phyloP scores from a whole-genome alignment of 2,888 invertebrate genomes.

The Cacoxenus indagator region DNA sequence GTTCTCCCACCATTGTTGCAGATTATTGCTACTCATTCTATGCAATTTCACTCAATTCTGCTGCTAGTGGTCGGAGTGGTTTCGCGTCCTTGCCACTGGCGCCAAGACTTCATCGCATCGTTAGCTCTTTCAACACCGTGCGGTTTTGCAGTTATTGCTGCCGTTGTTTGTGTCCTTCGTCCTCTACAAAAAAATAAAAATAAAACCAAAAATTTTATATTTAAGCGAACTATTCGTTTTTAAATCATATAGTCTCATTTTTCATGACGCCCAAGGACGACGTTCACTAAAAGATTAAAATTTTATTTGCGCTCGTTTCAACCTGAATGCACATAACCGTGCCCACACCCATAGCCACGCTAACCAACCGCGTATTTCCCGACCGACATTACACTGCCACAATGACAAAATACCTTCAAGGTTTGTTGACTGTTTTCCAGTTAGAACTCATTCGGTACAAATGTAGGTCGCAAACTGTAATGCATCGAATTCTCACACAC shows the following conservation, averaged over 20 bases:
- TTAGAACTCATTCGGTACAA: too few relatives aligned
- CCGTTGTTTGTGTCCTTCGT: too few relatives aligned
- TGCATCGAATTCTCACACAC: not conserved
- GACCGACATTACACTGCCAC: not conserved
- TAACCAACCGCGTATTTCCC: not conserved
- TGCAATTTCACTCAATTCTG: not conserved
- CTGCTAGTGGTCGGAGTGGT: too few relatives aligned
- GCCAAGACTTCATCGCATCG: conserved; percentile 22
- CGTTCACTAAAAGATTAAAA: conserved; percentile 12
- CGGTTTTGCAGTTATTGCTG: too few relatives aligned
- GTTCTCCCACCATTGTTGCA: conserved; percentile 67
- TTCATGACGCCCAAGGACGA: not conserved
- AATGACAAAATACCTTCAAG: conserved; percentile 1
- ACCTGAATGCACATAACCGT: conserved; percentile 6
- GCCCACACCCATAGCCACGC: not conserved
- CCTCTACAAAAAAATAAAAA: too few relatives aligned
- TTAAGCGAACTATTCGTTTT: not conserved
- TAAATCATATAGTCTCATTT: not conserved
- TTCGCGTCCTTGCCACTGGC: too few relatives aligned
- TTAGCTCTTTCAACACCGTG: too few relatives aligned
- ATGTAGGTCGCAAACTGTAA: not conserved
- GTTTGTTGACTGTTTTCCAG: conserved; percentile 7
- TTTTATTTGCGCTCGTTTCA: conserved; percentile 19
- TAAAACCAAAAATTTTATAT: not conserved
- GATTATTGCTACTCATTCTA: conserved; percentile 59